Evolutionary conservation across 2,888 invertebrate genomes (phyloP).

Genomic region (Perizoma affinitatum): DNA sequence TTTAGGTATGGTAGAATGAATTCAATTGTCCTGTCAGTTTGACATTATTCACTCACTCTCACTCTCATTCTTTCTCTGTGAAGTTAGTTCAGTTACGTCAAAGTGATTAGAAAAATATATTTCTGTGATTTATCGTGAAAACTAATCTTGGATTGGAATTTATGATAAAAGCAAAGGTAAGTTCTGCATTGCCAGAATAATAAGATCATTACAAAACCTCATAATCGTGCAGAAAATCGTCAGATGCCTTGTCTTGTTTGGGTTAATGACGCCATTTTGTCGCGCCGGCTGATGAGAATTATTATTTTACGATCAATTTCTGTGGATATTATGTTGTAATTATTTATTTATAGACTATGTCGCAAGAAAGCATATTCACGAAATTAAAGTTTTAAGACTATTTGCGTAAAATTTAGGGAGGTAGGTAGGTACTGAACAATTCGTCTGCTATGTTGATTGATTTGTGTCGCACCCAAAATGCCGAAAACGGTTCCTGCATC

Average conservation of each 20-base stretch:
- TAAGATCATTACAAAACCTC: background rate
- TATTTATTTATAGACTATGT: slow-evolving; percentile 43
- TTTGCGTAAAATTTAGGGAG: slow-evolving; percentile 2
- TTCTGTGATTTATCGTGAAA: slow-evolving; percentile 63
- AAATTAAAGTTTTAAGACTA: slow-evolving; percentile 6
- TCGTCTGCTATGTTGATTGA: slow-evolving; percentile 42
- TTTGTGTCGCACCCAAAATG: slow-evolving; percentile 40
- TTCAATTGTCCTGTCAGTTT: background rate
- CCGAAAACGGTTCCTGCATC: slow-evolving; percentile 25
- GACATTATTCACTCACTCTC: slow-evolving; percentile 35
- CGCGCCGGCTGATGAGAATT: slow-evolving; percentile 81
- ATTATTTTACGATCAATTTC: slow-evolving; percentile 64
- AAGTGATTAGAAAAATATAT: slow-evolving; percentile 67
- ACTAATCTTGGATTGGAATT: slow-evolving; percentile 61
- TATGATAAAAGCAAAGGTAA: slow-evolving; percentile 61
- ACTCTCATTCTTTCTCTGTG: slow-evolving; percentile 37
- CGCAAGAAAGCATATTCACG: slow-evolving; percentile 19
- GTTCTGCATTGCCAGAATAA: slow-evolving; percentile 6
- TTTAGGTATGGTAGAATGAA: no score
- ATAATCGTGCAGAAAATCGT: slow-evolving; percentile 5
- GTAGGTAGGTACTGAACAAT: slow-evolving; percentile 20
- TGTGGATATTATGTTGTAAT: slow-evolving; percentile 52
- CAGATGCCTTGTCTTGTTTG: slow-evolving; percentile 68
- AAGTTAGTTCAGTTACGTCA: slow-evolving; percentile 66
- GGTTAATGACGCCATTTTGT: slow-evolving; percentile 83